Percentiles rank a stretch among this genome's conserved stretches.
Conservation (phyloP, 2,797 vertebrate species). For the Lithobates sylvaticus region DNA sequence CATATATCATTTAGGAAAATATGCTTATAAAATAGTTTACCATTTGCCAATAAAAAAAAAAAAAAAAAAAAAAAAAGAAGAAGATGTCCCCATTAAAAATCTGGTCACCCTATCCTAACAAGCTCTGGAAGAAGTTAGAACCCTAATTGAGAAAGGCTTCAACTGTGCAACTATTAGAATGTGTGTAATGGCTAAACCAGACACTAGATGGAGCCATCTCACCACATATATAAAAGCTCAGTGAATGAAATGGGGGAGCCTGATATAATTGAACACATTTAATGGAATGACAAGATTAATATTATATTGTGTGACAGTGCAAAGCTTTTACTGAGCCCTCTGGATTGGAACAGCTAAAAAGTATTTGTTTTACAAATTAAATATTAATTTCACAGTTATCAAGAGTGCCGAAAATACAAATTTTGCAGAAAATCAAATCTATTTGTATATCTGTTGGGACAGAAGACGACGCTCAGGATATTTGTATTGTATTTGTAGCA, state of each 20-base stretch:
- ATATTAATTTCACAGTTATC: conserved; percentile 21
- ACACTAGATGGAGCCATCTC: conserved; percentile 61
- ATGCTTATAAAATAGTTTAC: too few relatives aligned
- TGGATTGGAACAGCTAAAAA: conserved; percentile 8
- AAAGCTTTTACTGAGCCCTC: background rate
- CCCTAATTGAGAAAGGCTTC: too few relatives aligned
- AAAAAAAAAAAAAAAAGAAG: too few relatives aligned
- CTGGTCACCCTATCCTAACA: too few relatives aligned
- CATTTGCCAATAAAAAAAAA: too few relatives aligned
- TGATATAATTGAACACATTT: background rate
- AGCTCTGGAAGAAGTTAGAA: too few relatives aligned
- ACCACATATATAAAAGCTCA: background rate
- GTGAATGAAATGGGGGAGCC: background rate
- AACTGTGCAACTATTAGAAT: too few relatives aligned
- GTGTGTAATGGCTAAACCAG: background rate
- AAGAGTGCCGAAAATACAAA: conserved; percentile 3
- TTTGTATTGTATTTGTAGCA: background rate
- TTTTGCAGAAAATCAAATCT: conserved; percentile 22
- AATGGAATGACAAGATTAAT: background rate
- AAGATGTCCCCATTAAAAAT: too few relatives aligned
- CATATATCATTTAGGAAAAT: too few relatives aligned
- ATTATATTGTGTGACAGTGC: background rate
- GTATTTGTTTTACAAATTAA: conserved; percentile 31
- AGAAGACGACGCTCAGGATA: background rate
- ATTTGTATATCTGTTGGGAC: background rate